Percentiles rank a stretch among this genome's conserved stretches.
Evolutionary conservation across 2,113 vertebrate genomes (phyloP).

Genomic region (Mesitornis unicolor): DNA sequence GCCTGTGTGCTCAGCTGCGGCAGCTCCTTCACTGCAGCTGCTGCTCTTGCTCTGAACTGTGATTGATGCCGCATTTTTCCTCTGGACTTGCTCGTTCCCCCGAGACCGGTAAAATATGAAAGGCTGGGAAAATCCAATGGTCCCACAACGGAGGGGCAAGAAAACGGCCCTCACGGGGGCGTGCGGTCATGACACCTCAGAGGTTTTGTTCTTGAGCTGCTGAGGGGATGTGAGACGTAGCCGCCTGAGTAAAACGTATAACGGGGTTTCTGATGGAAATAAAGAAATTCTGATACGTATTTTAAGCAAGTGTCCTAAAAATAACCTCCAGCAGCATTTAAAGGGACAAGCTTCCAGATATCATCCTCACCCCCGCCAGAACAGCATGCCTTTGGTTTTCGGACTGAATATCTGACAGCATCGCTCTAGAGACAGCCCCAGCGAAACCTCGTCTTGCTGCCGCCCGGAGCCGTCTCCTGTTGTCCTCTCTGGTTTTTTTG

Average conservation of each 20-base stretch:
- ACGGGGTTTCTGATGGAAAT: background rate
- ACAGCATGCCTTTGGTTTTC: background rate
- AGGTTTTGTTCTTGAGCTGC: accelerated
- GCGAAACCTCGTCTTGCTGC: accelerated
- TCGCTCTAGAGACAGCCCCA: accelerated
- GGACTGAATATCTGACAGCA: accelerated
- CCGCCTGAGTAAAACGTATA: accelerated
- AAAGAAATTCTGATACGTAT: background rate
- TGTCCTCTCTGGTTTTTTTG: background rate
- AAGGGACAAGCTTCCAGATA: slow-evolving; percentile 12
- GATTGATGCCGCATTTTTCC: background rate
- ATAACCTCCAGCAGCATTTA: slow-evolving; percentile 46
- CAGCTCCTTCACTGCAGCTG: background rate
- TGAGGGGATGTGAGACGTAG: background rate
- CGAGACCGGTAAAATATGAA: background rate
- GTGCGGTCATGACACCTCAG: accelerated
- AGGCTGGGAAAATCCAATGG: background rate
- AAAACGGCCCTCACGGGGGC: accelerated
- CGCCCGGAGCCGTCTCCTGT: accelerated
- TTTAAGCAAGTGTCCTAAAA: slow-evolving; percentile 47
- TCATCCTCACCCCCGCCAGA: accelerated
- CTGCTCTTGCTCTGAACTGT: accelerated
- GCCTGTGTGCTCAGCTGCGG: too few relatives aligned
- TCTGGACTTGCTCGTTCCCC: background rate
- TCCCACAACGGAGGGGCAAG: accelerated